These are phyloP conservation scores for Cygnus buccinator DNA, from an alignment of 2,113 vertebrate genomes.

Conservation along the genomic window DNA sequence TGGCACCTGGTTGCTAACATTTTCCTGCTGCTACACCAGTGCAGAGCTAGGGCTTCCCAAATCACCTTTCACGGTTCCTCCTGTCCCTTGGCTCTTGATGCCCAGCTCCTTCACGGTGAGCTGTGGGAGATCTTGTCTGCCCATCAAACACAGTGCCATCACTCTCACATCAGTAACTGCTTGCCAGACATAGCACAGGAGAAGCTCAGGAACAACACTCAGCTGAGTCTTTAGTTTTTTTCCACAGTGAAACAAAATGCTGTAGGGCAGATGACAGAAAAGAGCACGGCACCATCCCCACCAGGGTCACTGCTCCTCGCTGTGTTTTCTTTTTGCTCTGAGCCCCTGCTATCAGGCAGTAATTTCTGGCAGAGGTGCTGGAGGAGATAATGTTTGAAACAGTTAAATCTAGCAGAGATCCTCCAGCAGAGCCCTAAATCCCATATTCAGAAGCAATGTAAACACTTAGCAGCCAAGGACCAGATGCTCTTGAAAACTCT, in stretches of 20 bases:
- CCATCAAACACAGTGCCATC: not conserved
- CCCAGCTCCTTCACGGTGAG: not conserved
- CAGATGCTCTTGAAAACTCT: conserved; percentile 41
- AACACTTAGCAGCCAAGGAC: conserved; percentile 11
- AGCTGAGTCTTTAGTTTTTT: not conserved
- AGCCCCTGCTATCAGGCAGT: fast-evolving
- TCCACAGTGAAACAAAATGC: not conserved
- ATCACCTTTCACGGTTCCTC: not conserved
- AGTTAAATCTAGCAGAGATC: not conserved
- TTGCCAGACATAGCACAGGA: not conserved
- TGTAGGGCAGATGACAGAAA: not conserved
- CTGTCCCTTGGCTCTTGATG: not conserved
- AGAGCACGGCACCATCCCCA: not conserved
- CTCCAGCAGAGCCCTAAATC: conserved; percentile 9
- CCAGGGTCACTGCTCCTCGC: not conserved
- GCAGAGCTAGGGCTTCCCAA: not conserved
- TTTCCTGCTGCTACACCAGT: not conserved
- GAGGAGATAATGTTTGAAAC: not conserved
- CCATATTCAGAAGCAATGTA: conserved; percentile 26
- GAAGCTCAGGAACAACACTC: not conserved
- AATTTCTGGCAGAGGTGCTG: not conserved
- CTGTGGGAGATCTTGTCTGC: not conserved
- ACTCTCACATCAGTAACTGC: not conserved
- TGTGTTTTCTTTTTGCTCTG: not conserved
- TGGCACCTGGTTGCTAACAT: not conserved